Evolutionary conservation across 2,113 vertebrate species (phyloP).

Genomic region (Dipodomys spectabilis): DNA sequence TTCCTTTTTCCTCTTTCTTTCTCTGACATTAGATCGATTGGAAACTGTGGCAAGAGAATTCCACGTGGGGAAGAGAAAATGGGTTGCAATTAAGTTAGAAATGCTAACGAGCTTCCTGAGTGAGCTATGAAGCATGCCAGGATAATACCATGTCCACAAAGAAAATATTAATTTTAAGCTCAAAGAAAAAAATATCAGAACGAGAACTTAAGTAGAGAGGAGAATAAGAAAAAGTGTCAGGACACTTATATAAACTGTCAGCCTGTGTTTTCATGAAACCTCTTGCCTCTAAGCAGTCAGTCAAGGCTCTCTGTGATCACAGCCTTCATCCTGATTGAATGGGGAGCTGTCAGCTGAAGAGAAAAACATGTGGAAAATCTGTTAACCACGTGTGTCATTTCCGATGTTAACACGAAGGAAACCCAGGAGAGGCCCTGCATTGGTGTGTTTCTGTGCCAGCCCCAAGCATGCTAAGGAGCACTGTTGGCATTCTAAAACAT

Average conservation of each 20-base stretch:
- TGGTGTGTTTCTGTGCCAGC: neutral
- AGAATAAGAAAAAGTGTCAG: constrained; percentile 71
- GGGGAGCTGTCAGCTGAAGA: constrained; percentile 85
- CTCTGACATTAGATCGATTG: constrained; percentile 73
- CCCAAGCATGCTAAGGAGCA: neutral
- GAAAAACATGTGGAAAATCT: constrained; percentile 87
- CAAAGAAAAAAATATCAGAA: constrained; percentile 82
- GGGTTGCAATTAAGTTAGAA: constrained; percentile 85
- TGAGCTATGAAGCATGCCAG: constrained; percentile 80
- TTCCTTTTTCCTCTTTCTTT: constrained; percentile 78
- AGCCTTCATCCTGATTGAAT: constrained; percentile 83
- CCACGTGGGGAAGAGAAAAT: constrained; percentile 79
- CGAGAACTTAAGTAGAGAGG: constrained; percentile 69
- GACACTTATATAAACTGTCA: constrained; percentile 87
- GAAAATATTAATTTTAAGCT: constrained; percentile 84
- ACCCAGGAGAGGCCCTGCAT: constrained; percentile 49
- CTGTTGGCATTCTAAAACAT: neutral
- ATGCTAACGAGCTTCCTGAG: constrained; percentile 84
- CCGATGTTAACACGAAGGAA: constrained; percentile 84
- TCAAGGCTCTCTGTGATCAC: constrained; percentile 85
- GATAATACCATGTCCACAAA: constrained; percentile 76
- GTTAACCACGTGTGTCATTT: constrained; percentile 87
- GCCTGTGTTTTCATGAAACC: constrained; percentile 81
- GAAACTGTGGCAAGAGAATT: constrained; percentile 81
- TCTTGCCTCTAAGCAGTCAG: constrained; percentile 84